Conservation (phyloP, 2,888 invertebrate species). For the Sminthurides aquaticus region DNA sequence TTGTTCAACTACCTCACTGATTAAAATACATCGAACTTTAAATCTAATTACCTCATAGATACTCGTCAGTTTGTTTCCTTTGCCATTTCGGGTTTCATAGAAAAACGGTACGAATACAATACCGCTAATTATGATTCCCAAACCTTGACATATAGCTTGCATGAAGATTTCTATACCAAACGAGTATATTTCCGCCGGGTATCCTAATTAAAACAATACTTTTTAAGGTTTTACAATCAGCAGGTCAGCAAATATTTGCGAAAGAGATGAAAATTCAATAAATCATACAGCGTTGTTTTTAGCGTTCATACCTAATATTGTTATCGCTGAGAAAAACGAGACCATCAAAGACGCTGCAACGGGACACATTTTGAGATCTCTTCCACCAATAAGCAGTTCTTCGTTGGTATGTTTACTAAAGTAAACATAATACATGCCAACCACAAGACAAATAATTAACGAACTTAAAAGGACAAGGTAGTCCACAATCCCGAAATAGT, state of each 20-base stretch:
- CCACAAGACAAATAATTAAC: conserved; percentile 29
- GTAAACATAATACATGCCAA: conserved; percentile 33
- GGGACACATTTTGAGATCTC: conserved; percentile 19
- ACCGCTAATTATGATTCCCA: conserved; percentile 28
- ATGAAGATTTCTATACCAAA: conserved; percentile 35
- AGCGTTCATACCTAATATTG: conserved; percentile 22
- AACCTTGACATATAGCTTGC: conserved; percentile 25
- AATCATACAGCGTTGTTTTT: too few relatives aligned
- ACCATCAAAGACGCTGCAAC: conserved; percentile 25
- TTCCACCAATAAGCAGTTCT: conserved; percentile 20
- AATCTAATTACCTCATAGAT: conserved; percentile 32
- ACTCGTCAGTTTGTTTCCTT: conserved; percentile 25
- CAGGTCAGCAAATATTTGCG: too few relatives aligned
- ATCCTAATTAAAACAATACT: conserved; percentile 24
- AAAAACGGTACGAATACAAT: conserved; percentile 36
- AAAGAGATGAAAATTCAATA: too few relatives aligned
- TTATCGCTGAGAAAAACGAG: conserved; percentile 22
- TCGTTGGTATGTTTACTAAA: conserved; percentile 16
- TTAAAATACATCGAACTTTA: background rate
- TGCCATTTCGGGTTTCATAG: conserved; percentile 29
- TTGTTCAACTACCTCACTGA: background rate
- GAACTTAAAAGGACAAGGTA: conserved; percentile 31
- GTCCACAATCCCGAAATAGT: conserved; percentile 36
- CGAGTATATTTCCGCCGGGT: conserved; percentile 38
- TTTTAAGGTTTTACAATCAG: background rate